Evolutionary conservation across 2,797 vertebrate species (phyloP), one percentile per base, ranked within the genome.

Genomic region (Cyclura pinguis): DNA sequence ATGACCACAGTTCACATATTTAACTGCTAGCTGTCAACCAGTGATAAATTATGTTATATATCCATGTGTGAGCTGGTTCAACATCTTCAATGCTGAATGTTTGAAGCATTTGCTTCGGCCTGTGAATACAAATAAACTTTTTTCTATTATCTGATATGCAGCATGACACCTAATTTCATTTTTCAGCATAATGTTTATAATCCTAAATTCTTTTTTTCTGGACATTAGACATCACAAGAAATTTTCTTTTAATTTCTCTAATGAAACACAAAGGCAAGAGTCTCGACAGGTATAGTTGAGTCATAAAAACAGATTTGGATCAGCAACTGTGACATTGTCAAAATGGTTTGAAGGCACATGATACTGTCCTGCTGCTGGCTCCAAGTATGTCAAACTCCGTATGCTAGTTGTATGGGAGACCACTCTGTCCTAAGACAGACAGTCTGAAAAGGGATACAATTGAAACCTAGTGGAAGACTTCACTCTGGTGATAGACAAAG

Each of bases 401-500:
- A 24, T 47, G 9, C 67, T 73, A 8, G 24, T 55, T 59, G 80
- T 14, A 24, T 83, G 32, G 18, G 1, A 64, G 6, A 22, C 5
- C 24, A 27, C n/a, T 64, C 16, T 35, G 22, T 10, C 14, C 57
- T 62, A 35, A 64, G 4, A 1, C 12, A 35, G 32, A 80, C 42
- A 84, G 80, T 22, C 20, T 52, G 29, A 82, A 78, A 24, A 50
- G 86, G 29, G 4, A 74, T 69, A 87, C 9, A n/a, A 85, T 18
- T 22, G 22, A 94, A 59, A 83, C 47, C 20, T 1, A 47, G 89
- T 55, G 47, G 89, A 52, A 81, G 91, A 90, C 13, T 85, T 55
- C 32, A 42, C 84, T 77, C 13, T 91, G 89, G 64, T 38, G 82
- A 82, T 6, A 87, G 8, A 2, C 22, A 29, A 92, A 87, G 73